Evolutionary conservation across 2,797 vertebrate genomes (phyloP).

Genomic region (Hoplostethus mediterraneus): DNA sequence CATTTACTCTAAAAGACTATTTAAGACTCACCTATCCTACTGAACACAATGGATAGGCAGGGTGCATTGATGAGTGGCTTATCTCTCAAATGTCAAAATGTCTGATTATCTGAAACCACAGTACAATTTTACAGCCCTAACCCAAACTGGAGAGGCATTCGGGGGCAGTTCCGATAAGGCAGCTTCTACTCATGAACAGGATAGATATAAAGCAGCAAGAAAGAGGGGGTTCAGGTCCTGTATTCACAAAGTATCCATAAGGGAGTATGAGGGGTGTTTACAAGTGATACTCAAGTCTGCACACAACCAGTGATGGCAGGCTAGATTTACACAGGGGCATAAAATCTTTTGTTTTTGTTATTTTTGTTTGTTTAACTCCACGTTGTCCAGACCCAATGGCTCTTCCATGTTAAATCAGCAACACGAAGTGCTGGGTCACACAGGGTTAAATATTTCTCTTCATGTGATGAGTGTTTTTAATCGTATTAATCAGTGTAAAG

Average conservation of each 20-base stretch:
- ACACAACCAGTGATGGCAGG: background rate
- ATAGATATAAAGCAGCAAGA: constrained; percentile 34
- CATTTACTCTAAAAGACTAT: constrained; percentile 43
- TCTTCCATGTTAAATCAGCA: constrained; percentile 17
- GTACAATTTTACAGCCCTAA: constrained; percentile 51
- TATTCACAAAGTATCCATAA: constrained; percentile 27
- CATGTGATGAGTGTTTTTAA: background rate
- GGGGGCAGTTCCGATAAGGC: constrained; percentile 31
- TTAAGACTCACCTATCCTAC: constrained; percentile 1
- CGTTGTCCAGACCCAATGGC: constrained; percentile 21
- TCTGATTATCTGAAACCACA: constrained; percentile 29
- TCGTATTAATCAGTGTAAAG: background rate
- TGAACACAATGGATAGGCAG: constrained; percentile 19
- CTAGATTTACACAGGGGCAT: background rate
- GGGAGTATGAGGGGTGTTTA: background rate
- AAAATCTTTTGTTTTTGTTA: background rate
- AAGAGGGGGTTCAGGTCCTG: constrained; percentile 9
- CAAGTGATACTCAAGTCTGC: constrained; percentile 13
- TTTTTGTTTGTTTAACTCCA: constrained; percentile 3
- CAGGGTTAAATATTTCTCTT: background rate
- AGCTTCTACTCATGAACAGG: constrained; percentile 45
- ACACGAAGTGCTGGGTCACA: constrained; percentile 2
- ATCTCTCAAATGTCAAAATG: constrained; percentile 2
- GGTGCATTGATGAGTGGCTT: constrained; percentile 22
- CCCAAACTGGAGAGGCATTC: constrained; percentile 31